Conservation (phyloP, 2,888 invertebrate species). For the Ennomos quercinarius region DNA sequence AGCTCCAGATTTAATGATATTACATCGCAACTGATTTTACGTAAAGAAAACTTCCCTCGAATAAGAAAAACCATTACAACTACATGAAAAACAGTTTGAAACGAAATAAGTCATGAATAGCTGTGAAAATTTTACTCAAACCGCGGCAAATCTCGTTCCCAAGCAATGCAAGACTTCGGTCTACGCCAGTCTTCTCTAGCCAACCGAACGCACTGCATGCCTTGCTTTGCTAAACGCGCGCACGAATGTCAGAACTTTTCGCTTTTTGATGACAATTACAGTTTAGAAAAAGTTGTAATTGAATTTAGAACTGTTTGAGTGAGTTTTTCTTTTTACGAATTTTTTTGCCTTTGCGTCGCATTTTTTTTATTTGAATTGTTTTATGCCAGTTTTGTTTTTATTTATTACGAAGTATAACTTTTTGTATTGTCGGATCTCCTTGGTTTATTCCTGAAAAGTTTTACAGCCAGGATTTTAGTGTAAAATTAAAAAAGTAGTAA, state of each 20-base stretch:
- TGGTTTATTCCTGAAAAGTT: background rate
- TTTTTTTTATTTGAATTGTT: slow-evolving; percentile 1
- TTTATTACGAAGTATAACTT: background rate
- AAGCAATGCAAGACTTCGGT: background rate
- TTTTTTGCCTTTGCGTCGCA: background rate
- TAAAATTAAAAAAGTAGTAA: too few species aligned
- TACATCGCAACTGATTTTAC: too few species aligned
- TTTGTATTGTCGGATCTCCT: background rate
- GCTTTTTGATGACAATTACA: background rate
- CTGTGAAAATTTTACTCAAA: background rate
- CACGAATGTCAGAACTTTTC: slow-evolving; percentile 19
- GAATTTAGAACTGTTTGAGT: background rate
- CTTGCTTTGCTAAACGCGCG: slow-evolving; percentile 5
- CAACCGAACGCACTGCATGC: slow-evolving; percentile 26
- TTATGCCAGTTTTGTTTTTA: background rate
- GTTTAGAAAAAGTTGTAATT: background rate
- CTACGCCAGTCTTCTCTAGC: slow-evolving; percentile 20
- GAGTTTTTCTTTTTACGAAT: slow-evolving; percentile 1
- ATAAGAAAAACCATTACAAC: too few species aligned
- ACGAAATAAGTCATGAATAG: too few species aligned
- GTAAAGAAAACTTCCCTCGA: too few species aligned
- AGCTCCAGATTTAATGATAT: too few species aligned
- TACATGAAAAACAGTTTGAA: background rate
- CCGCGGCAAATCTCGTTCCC: slow-evolving; percentile 3
- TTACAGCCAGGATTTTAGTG: slow-evolving; percentile 3